Conservation (phyloP, 2,797 vertebrate species). For the Cyclopterus lumpus region DNA sequence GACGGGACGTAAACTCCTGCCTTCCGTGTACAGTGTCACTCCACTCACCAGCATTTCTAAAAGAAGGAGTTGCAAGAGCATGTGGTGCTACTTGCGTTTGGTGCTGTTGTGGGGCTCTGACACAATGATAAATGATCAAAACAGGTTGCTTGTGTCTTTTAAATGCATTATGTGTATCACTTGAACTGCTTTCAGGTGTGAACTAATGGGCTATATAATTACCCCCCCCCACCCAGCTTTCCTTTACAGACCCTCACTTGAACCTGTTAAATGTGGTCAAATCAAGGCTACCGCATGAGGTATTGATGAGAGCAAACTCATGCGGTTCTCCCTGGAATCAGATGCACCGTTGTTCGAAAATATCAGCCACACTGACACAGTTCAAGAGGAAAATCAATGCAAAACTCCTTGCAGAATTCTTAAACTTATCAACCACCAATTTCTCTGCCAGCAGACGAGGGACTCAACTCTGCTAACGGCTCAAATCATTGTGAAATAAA, state of each 20-base stretch:
- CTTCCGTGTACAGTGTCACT: conserved; percentile 1
- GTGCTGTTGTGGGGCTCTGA: conserved; percentile 5
- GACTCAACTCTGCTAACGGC: conserved; percentile 5
- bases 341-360: conserved; percentile 38
- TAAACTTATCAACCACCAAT: conserved; percentile 41
- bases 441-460: conserved; percentile 3
- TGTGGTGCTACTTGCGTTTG: conserved; percentile 26
- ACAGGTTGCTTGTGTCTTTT: conserved; percentile 1
- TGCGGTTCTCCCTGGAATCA: conserved; percentile 38
- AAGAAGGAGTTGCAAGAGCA: neutral
- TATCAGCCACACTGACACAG: conserved; percentile 41
- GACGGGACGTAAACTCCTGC: conserved; percentile 5
- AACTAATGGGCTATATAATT: neutral
- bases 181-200: neutral
- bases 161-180: neutral
- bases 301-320: conserved; percentile 20
- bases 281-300: conserved; percentile 17
- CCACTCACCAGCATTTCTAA: neutral
- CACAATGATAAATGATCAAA: conserved; percentile 3
- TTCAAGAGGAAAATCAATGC: conserved; percentile 51
- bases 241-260: neutral
- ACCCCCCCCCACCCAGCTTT: neutral
- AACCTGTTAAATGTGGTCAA: conserved; percentile 9
- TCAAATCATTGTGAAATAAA: conserved; percentile 26
- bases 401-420: conserved; percentile 35